Evolutionary conservation across 1,140 invertebrate species (phyloP), one percentile per base, ranked within the genome.

Genomic region (Ceratina australensis): DNA sequence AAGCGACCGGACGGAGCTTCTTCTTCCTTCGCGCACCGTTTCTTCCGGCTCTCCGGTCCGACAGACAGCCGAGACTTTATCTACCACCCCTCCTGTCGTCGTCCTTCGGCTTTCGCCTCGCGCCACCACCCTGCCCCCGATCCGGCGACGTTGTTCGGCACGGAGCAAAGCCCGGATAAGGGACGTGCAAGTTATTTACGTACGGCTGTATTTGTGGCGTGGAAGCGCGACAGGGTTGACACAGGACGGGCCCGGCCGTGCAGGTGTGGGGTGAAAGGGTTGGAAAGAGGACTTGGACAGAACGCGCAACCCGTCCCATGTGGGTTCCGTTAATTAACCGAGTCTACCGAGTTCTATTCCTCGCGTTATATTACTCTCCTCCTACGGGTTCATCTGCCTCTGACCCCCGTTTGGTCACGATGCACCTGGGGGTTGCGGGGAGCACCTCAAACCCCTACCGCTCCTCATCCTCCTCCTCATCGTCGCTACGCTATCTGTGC

Each of bases 271-370:
- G 16, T 24, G 57, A 72, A 73, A 72, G 77, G 72, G 79, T 72
- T 64, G 78, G 59, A 59, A 64, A 57, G 50, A 66, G 57, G 68
- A 15, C 33, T 65, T 72, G 83, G 73, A 82, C 80, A 85, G 71
- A 84, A 69, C 72, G 68, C 67, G 75, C n/a, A 68, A 76, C 71
- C 75, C 76, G 84, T 85, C 84, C 84, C 84, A 84, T 85, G 84
- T 87, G 87, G 86, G 82, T 87, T 88, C 86, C 87, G 86, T 88
- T 88, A 88, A 88, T 88, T 88, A 88, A 88, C 87, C 84, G 84
- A 88, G 86, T 87, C 86, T 83, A 83, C 82, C 68, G 80, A 84
- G 82, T 85, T 84, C 84, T 82, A 85, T 85, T 84, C 72, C 84
- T 85, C 82, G 84, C 84, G 84, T 85, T 84, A 82, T 84, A 85